Evolutionary conservation across 1,140 invertebrate species (phyloP).

Genomic region (Papilio dardanus): DNA sequence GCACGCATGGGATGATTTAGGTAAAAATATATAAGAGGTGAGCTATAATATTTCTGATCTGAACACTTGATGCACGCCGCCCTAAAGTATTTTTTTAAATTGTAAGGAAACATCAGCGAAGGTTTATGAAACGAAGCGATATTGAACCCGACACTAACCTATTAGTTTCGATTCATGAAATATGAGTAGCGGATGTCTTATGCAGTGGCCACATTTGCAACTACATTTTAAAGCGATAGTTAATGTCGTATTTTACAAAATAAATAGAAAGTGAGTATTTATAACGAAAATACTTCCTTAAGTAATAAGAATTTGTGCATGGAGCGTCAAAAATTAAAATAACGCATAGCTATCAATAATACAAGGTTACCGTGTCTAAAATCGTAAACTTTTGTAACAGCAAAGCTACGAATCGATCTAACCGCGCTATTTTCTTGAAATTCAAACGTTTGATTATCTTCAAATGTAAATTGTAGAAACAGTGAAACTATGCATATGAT

Average conservation of each 20-base stretch:
- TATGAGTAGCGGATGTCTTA: neutral
- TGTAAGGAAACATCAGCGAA: no score
- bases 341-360: neutral
- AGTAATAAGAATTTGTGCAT: neutral
- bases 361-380: neutral
- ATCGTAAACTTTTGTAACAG: neutral
- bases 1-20: no score
- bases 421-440: slow-evolving; percentile 3
- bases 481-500: neutral
- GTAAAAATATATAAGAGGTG: no score
- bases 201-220: neutral
- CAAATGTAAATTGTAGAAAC: neutral
- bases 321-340: neutral
- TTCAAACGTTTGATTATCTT: neutral
- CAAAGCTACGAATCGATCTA: no score
- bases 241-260: neutral
- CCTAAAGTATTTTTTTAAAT: neutral
- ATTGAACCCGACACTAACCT: no score
- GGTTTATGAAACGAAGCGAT: no score
- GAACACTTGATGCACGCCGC: no score
- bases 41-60: no score
- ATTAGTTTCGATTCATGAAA: neutral
- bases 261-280: neutral
- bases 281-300: neutral
- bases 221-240: neutral